Evolutionary conservation across 1,140 invertebrate species (phyloP), one percentile per base, ranked within the genome.

Genomic region (Colletes latitarsis): DNA sequence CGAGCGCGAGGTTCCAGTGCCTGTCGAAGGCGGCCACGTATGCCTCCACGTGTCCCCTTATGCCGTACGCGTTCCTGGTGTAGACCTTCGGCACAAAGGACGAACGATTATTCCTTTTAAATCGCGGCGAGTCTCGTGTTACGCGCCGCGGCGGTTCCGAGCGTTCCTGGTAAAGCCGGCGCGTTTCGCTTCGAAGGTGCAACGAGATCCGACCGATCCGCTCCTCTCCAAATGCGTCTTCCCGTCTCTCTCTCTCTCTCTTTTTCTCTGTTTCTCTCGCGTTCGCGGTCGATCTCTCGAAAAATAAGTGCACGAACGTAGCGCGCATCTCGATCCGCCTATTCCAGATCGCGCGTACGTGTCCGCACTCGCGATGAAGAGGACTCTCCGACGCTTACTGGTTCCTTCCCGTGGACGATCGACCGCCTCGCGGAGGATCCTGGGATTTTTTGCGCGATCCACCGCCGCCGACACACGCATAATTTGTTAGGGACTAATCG

Each of bases 11-110:
- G 93, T 99, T 99, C 96, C 97, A 98, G 90, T 98, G 97, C 91
- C 98, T 98, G 93, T 99, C 98, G 92, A 98, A 99, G 9, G 97
- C 97, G 19, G 96, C 94, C 43, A 99, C 92, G 86, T 95, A 97
- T 4, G 97, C 98, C 73, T 95, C 95, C 80, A 97, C 95, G 77
- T 95, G 95, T 19, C 98, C 97, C 82, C 97, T 94, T 21, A 99
- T 93, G 14, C 95, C 95, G 17, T 89, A 89, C 30, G 94, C 94
- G 75, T 95, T 95, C 63, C 96, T 94, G 0, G 96, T 95, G 70
- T 95, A 93, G 41, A 97, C 94, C 96, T 96, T 92, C 43, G 88
- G 57, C 30, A 85, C 85, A 88, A 89, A 92, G 83, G 85, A 89
- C 83, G 77, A 81, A 68, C 78, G 88, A 90, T 91, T 90, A 90